Conservation (phyloP, 1,140 invertebrate genomes). For the Grapholita molesta region DNA sequence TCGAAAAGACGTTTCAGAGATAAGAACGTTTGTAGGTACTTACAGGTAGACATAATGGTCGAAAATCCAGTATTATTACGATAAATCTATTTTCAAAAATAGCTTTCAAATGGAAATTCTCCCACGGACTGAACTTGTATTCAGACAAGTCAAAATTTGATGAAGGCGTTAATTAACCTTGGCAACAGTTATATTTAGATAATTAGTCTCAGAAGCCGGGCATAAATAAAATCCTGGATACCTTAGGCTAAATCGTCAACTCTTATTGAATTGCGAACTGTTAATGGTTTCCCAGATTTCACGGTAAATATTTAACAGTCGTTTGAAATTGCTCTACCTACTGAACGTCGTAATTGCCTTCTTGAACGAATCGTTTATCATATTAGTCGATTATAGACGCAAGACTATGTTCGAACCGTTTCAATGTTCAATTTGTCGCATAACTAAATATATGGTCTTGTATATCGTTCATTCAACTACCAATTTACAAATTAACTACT, state of each 20-base stretch:
- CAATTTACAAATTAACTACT: background rate
- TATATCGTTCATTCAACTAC: background rate
- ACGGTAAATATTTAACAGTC: constrained; percentile 31
- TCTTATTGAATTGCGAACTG: constrained; percentile 37
- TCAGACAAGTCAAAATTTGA: no score
- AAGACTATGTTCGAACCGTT: constrained; percentile 41
- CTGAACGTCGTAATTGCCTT: constrained; percentile 43
- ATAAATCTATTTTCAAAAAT: no score
- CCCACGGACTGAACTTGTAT: no score
- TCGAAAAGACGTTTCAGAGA: background rate
- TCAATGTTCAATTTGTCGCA: constrained; percentile 37
- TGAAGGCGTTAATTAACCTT: no score
- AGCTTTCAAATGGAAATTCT: no score
- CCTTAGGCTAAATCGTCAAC: background rate
- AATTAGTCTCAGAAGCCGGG: background rate
- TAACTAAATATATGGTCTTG: constrained; percentile 20
- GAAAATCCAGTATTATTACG: no score
- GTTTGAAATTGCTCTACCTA: constrained; percentile 35
- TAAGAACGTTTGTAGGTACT: background rate
- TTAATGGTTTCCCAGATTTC: constrained; percentile 46
- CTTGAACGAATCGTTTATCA: constrained; percentile 65
- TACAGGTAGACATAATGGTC: background rate
- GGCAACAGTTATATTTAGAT: background rate
- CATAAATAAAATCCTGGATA: background rate
- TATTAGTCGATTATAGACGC: constrained; percentile 47